Evolutionary conservation across 1,140 invertebrate species (phyloP), one percentile per base, ranked within the genome.

Genomic region (Acromyrmex charruanus): DNA sequence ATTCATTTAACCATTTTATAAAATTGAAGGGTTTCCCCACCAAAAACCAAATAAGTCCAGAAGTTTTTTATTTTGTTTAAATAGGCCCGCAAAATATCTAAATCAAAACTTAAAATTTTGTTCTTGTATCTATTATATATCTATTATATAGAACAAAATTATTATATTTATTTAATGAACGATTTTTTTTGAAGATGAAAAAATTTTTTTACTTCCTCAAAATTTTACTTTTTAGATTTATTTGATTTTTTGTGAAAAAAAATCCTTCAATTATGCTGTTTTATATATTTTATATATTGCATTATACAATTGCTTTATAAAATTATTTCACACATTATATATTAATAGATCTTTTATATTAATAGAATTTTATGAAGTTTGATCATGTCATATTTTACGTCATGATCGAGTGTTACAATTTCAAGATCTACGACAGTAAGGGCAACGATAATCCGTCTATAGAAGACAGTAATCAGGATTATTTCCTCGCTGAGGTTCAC

Each of bases 401-500:
- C n/a, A 55, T 55, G 28, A 68, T 2, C 44, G 44, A 53, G 28
- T 39, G 63, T 25, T 25, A 63, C 31, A 21, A 35, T 68, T 68
- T 63, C 77, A 18, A 21, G 53, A 59, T 49, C n/a, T 68, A 68
- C 28, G 49, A 35, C 61, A 51, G 61, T 68, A 68, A 80, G 58
- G 21, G 35, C 35, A 61, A 77, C 14, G 28, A 35, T 80, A 68
- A 80, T 68, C 77, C 63, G 63, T 80, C 44, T 53, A n/a, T 28
- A 39, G 49, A 55, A 21, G 63, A 53, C 49, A 66, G 44, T 80
- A 80, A 80, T 80, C 77, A 80, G 77, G 77, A 55, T 81, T 81
- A 81, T 39, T 81, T 69, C 49, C 65, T 81, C 28, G 14, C 49
- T 14, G 16, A 14, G 77, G 35, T 69, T 69, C 14, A 39, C 9